These are phyloP conservation scores for Hemistola chrysoprasaria DNA, from an alignment of 2,888 invertebrate species.

Conservation along the genomic window DNA sequence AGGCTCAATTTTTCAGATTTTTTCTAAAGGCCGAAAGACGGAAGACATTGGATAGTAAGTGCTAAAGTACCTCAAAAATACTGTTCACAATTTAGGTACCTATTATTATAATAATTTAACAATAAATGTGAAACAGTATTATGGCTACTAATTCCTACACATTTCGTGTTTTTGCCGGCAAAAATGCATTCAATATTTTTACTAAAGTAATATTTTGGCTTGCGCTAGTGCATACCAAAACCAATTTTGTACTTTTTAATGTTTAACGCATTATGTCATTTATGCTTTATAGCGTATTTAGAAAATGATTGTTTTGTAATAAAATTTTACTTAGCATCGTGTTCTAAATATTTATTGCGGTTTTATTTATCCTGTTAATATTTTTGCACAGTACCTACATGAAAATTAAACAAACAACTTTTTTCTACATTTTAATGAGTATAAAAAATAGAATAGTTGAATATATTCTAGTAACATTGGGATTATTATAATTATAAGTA, in stretches of 20 bases:
- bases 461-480: too few species aligned
- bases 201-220: conserved; percentile 40
- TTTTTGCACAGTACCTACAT: not conserved
- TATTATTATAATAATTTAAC: not conserved
- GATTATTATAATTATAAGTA: too few species aligned
- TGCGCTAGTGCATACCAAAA: conserved; percentile 39
- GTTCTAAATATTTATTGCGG: conserved; percentile 41
- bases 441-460: too few species aligned
- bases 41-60: too few species aligned
- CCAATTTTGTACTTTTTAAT: conserved; percentile 41
- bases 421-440: too few species aligned
- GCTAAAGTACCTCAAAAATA: too few species aligned
- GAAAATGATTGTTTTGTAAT: conserved; percentile 53
- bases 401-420: too few species aligned
- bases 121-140: too few species aligned
- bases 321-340: conserved; percentile 56
- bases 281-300: conserved; percentile 61
- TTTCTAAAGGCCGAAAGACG: conserved; percentile 15
- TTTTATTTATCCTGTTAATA: conserved; percentile 3
- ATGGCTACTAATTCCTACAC: too few species aligned
- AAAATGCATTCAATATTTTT: conserved; percentile 28
- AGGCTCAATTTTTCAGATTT: conserved; percentile 37
- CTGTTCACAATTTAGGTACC: not conserved
- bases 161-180: conserved; percentile 2
- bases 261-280: conserved; percentile 43